phyloP scores from a whole-genome alignment of 1,140 invertebrate species.

The Camponotus pennsylvanicus region DNA sequence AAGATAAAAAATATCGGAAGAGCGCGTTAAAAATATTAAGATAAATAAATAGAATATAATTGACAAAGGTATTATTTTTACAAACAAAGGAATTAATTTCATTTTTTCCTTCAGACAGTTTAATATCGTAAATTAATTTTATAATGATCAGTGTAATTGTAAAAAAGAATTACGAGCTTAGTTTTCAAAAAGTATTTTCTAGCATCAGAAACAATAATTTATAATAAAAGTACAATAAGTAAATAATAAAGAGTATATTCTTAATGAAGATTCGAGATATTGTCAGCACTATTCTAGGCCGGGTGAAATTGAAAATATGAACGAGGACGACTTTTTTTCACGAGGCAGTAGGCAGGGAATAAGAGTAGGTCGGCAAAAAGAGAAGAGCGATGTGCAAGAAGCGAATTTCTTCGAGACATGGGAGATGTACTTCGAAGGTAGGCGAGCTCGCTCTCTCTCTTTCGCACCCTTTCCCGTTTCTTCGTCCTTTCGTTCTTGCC shows the following conservation, averaged over 20 bases:
- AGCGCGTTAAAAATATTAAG: slow-evolving; percentile 42
- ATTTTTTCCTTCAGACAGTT: neutral
- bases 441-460: slow-evolving; percentile 12
- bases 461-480: slow-evolving; percentile 8
- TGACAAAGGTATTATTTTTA: neutral
- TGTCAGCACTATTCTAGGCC: slow-evolving; percentile 1
- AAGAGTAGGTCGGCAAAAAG: slow-evolving; percentile 4
- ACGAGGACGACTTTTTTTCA: neutral
- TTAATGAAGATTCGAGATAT: slow-evolving; percentile 17
- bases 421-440: slow-evolving; percentile 38
- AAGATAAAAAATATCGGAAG: slow-evolving; percentile 41
- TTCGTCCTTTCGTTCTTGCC: slow-evolving; percentile 32
- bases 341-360: neutral
- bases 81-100: slow-evolving; percentile 20
- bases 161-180: neutral
- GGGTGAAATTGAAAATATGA: slow-evolving; percentile 62
- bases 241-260: neutral
- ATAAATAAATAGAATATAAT: slow-evolving; percentile 35
- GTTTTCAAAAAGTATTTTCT: no score
- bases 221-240: neutral
- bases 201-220: no score
- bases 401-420: slow-evolving; percentile 47
- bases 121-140: neutral
- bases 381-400: slow-evolving; percentile 22
- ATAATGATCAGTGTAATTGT: neutral